These are phyloP conservation scores for Molorchus minor DNA, from an alignment of 2,888 invertebrate species.

Conservation along the genomic window DNA sequence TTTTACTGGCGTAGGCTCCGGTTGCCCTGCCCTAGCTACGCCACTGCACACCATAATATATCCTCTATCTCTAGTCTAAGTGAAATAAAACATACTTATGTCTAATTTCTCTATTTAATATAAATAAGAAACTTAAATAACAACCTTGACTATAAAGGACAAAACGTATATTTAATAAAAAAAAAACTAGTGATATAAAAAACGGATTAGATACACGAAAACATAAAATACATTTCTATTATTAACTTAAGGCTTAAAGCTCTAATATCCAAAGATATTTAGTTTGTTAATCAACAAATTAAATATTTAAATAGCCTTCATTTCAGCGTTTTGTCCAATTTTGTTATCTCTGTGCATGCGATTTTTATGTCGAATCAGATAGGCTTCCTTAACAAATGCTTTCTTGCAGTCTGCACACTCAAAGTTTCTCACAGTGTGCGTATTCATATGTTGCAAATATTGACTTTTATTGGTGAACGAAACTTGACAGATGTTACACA, in stretches of 20 bases:
- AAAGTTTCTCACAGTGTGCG: constrained; percentile 76
- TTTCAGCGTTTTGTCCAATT: neutral
- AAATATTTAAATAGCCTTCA: neutral
- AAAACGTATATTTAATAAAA: neutral
- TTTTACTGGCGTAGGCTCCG: too few relatives aligned
- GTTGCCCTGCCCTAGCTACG: too few relatives aligned
- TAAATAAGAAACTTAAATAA: too few relatives aligned
- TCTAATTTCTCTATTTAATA: too few relatives aligned
- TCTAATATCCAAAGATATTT: constrained; percentile 1
- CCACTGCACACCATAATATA: too few relatives aligned
- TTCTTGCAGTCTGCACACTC: constrained; percentile 80
- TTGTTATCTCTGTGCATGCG: constrained; percentile 70
- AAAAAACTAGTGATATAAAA: neutral
- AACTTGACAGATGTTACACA: constrained; percentile 77
- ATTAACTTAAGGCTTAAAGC: constrained; percentile 3
- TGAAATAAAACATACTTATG: too few relatives aligned
- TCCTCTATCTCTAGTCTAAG: too few relatives aligned
- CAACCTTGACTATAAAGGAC: too few relatives aligned
- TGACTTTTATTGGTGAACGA: constrained; percentile 79
- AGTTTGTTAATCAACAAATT: neutral
- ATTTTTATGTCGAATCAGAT: constrained; percentile 80
- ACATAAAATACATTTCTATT: neutral
- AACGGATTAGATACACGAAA: neutral
- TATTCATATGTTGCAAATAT: constrained; percentile 80
- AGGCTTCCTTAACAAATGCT: constrained; percentile 79